Conservation (phyloP, 2,888 invertebrate species). For the Sphecodes monilicornis region DNA sequence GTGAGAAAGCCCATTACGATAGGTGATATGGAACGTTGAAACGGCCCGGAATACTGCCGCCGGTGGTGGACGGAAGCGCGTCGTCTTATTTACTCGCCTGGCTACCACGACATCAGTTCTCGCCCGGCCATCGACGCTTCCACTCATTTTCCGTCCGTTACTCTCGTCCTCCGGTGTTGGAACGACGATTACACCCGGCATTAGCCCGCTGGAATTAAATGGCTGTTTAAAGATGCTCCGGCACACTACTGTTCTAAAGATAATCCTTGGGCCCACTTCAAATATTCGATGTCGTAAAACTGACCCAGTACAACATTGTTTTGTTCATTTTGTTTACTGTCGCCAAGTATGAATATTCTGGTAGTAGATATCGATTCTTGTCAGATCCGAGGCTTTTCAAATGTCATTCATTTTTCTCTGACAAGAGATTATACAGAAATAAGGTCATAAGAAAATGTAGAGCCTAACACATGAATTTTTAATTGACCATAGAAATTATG, state of each 20-base stretch:
- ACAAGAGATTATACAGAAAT: too few species aligned
- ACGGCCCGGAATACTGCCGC: slow-evolving; percentile 54
- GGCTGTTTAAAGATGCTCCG: neutral
- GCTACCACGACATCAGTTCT: slow-evolving; percentile 30
- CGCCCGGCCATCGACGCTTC: slow-evolving; percentile 19
- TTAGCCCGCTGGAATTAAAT: neutral
- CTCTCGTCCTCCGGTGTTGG: neutral
- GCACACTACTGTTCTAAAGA: neutral
- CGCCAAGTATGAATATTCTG: too few species aligned
- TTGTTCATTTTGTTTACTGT: too few species aligned
- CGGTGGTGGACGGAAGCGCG: slow-evolving; percentile 55
- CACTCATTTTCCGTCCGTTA: slow-evolving; percentile 3
- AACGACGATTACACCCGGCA: neutral
- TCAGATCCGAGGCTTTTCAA: too few species aligned
- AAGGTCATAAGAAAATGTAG: too few species aligned
- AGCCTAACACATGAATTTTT: too few species aligned
- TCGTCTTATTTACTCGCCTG: slow-evolving; percentile 48
- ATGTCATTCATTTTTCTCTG: too few species aligned
- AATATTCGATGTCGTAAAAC: too few species aligned
- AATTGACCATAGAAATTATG: too few species aligned
- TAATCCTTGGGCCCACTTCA: too few species aligned
- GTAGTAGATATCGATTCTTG: too few species aligned
- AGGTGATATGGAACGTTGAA: slow-evolving; percentile 60
- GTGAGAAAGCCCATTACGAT: slow-evolving; percentile 60
- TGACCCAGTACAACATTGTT: too few species aligned